Conservation (phyloP, 2,797 vertebrate species). For the Synaphobranchus kaupii region DNA sequence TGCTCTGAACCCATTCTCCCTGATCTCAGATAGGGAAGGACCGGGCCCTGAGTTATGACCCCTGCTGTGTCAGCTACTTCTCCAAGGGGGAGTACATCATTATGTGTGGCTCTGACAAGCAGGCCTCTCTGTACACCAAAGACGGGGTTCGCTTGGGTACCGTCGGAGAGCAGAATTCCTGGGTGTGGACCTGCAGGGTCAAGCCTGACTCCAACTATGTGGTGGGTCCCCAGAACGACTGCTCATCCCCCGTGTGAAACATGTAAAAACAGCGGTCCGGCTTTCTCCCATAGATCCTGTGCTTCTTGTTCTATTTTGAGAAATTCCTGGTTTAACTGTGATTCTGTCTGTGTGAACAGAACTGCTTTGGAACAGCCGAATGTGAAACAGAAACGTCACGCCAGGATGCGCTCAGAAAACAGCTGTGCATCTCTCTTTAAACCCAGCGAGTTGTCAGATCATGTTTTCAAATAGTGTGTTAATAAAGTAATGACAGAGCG, state of each 20-base stretch:
- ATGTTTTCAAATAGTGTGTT: not conserved
- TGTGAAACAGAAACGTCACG: conserved; percentile 29
- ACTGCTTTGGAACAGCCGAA: conserved; percentile 25
- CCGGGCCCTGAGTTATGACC: conserved; percentile 85
- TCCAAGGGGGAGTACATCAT: conserved; percentile 95
- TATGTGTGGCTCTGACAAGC: conserved; percentile 91
- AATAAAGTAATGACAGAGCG: conserved; percentile 3
- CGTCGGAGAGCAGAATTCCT: conserved; percentile 89
- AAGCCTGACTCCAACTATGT: conserved; percentile 97
- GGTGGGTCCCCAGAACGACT: conserved; percentile 72
- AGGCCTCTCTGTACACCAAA: conserved; percentile 94
- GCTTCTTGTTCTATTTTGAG: not conserved
- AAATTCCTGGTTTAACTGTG: not conserved
- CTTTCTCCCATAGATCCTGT: not conserved
- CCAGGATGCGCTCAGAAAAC: conserved; percentile 26
- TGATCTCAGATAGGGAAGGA: conserved; percentile 89
- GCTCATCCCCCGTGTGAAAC: not conserved
- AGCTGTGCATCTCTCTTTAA: not conserved
- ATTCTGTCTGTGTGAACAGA: conserved; percentile 17
- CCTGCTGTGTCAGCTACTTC: conserved; percentile 96
- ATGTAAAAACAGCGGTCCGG: not conserved
- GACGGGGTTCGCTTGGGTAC: conserved; percentile 89
- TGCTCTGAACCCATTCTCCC: conserved; percentile 26
- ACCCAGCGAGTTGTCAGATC: not conserved
- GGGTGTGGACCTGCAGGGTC: conserved; percentile 94